Evolutionary conservation across 2,888 invertebrate species (phyloP).

Genomic region (Bruchidius siliquastri): DNA sequence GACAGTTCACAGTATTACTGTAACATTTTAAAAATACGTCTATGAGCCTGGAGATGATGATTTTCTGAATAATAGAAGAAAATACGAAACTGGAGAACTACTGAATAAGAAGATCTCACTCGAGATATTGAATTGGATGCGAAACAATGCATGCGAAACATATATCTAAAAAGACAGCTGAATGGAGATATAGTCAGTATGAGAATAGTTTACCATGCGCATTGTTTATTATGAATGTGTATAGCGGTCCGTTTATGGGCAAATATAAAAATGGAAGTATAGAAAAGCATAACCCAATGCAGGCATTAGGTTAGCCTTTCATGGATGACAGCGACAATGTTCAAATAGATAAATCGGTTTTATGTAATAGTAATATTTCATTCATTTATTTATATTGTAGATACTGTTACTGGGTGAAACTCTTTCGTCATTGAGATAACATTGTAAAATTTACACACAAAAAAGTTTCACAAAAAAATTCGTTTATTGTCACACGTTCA

Average conservation of each 20-base stretch:
- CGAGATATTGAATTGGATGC: background rate
- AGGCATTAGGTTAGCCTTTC: background rate
- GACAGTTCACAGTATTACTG: background rate
- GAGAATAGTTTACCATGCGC: background rate
- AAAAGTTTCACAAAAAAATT: too few species aligned
- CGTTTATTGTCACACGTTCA: too few species aligned
- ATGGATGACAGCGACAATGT: background rate
- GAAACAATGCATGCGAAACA: background rate
- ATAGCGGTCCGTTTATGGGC: background rate
- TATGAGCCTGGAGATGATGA: too few species aligned
- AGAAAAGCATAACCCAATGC: background rate
- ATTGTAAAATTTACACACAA: too few species aligned
- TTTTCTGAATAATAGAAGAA: background rate
- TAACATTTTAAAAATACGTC: background rate
- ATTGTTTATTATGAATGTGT: background rate
- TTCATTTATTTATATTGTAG: too few species aligned
- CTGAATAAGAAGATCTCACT: background rate
- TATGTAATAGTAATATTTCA: background rate
- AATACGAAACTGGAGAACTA: background rate
- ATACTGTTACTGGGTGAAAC: too few species aligned
- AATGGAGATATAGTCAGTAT: background rate
- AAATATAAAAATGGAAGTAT: background rate
- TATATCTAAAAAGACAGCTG: background rate
- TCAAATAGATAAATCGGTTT: background rate
- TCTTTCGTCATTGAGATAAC: too few species aligned